Evolutionary conservation across 2,888 invertebrate species (phyloP), one percentile per base, ranked within the genome.

Genomic region (Pachymerium ferrugineum): DNA sequence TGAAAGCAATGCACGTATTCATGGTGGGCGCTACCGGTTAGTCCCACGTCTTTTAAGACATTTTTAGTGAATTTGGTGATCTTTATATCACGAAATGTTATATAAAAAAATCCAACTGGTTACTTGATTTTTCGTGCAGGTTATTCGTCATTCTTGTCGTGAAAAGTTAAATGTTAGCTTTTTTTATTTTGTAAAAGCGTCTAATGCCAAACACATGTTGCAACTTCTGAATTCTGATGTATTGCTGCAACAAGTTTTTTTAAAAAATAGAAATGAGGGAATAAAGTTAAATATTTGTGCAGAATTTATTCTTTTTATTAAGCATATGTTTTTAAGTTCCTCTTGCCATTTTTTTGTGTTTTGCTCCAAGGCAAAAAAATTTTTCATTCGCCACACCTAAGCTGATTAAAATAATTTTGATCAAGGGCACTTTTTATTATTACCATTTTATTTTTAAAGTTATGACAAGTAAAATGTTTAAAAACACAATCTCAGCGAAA

Each of bases 131-230:
- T 28, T 62, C 28, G 62, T 62, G 62, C 62, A 14, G 62, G 14
- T 62, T 62, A 62, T 28, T 62, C 62, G 62, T 62, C 62, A 25
- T 62, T 62, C 62, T 62, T 22, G 62, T 62, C 62, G 62, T 25
- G 62, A 62, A 28, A 62, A 10, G 14, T 62, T 28, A 62, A 62
- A 62, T 62, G 62, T 10, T 62, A 62, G 28, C 28, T 62, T 62
- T 62, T 62, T 28, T 62, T 28, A 28, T 28, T 62, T 62, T 47
- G 12, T 62, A 62, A 62, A 62, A 62, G 62, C 62, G n/a, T 62
- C 62, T 62, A 62, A 62, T 62, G 62, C 62, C 62, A 62, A 62
- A 62, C 62, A 62, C 62, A 62, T 62, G 62, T 62, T 62, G 62
- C 62, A 62, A 62, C 62, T 62, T 62, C 62, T 62, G 62, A 62